Conservation (phyloP, 2,888 invertebrate genomes). For the Machimus atricapillus region DNA sequence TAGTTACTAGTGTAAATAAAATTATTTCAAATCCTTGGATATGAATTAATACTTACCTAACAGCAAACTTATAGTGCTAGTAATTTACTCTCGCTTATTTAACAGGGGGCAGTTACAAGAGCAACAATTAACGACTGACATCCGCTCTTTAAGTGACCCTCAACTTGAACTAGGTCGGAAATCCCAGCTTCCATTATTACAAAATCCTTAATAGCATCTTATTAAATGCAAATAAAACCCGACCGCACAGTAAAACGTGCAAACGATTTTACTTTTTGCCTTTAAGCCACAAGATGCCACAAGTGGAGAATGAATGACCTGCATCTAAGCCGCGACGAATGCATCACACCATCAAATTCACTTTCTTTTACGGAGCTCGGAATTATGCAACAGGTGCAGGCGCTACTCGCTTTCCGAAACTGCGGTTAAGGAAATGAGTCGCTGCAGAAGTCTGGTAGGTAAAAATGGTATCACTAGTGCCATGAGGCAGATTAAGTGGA, state of each 20-base stretch:
- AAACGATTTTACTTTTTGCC: neutral
- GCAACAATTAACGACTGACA: neutral
- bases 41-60: too few relatives aligned
- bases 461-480: neutral
- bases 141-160: constrained; percentile 1
- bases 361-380: constrained; percentile 2
- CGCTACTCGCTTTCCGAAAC: neutral
- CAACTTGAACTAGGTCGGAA: constrained; percentile 20
- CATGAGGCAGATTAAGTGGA: neutral
- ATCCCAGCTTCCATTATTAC: neutral
- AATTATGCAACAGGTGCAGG: neutral
- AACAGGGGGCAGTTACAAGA: neutral
- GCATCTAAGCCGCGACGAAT: neutral
- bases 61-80: neutral
- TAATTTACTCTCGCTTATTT: neutral
- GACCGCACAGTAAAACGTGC: neutral
- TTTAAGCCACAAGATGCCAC: neutral
- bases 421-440: neutral
- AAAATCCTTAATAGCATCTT: neutral
- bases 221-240: neutral
- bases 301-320: neutral
- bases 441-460: neutral
- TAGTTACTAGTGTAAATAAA: too few relatives aligned
- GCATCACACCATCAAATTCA: neutral
- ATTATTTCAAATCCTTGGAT: too few relatives aligned